Percentiles rank a stretch among this genome's conserved stretches.
Evolutionary conservation across 2,888 invertebrate species (phyloP).

Genomic region (Zygothrica quintamaculata): DNA sequence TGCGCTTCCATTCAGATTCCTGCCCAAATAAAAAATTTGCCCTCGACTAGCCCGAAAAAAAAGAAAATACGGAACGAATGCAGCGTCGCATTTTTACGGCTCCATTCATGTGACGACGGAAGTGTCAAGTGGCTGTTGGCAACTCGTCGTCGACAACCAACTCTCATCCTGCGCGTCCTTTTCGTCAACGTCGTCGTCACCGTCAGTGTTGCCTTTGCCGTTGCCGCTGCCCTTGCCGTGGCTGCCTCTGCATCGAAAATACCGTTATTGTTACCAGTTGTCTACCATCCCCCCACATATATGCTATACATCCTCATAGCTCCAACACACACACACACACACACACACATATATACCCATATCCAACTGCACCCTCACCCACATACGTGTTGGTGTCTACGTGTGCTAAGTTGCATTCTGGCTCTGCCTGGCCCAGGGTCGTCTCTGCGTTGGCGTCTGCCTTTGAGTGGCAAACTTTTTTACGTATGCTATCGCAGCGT

Average conservation of each 20-base stretch:
- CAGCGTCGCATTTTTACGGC: constrained; percentile 81
- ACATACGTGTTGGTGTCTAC: constrained; percentile 46
- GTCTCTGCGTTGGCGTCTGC: constrained; percentile 56
- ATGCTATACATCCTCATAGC: neutral
- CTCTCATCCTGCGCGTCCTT: constrained; percentile 71
- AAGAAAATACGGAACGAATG: constrained; percentile 41
- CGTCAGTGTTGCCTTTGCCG: constrained; percentile 11
- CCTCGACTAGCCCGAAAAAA: constrained; percentile 65
- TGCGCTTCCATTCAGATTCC: constrained; percentile 45
- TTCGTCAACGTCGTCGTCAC: constrained; percentile 64
- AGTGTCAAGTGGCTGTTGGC: constrained; percentile 80
- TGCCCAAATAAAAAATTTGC: constrained; percentile 76
- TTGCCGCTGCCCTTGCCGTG: neutral
- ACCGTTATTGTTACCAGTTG: constrained; percentile 81
- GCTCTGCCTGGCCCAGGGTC: constrained; percentile 27
- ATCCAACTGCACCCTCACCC: constrained; percentile 4
- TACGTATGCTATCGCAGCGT: constrained; percentile 39
- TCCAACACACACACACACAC: constrained; percentile 28
- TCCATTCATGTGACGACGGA: constrained; percentile 80
- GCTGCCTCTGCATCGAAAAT: constrained; percentile 69
- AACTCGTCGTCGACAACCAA: constrained; percentile 77
- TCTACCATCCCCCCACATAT: constrained; percentile 49
- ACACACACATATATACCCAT: constrained; percentile 29
- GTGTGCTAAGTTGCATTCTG: constrained; percentile 59
- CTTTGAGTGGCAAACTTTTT: constrained; percentile 75